Evolutionary conservation across 2,888 invertebrate species (phyloP), one percentile per base, ranked within the genome.

Genomic region (Nineta flava): DNA sequence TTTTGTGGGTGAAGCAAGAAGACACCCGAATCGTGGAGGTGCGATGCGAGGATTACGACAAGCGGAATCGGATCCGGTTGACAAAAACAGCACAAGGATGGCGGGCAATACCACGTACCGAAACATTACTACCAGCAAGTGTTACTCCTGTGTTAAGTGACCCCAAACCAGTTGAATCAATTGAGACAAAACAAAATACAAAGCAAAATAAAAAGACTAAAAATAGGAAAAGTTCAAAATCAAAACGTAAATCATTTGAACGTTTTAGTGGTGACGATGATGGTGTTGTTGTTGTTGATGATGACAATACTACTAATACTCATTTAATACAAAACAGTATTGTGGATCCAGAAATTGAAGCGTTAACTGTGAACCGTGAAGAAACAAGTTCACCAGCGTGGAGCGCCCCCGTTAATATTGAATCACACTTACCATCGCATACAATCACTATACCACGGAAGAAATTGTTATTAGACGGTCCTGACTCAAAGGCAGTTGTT

Each of bases 21-120:
- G 83, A 86, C 67, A 83, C 83, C 54, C 77, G 77, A 63, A 86
- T 88, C 66, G 80, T 85, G 62, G 83, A 85, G 67, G 87, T 88
- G 59, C 79, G 81, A 66, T 87, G 87, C 70, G 88, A 88, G 68
- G 87, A 88, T 65, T 87, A 87, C 74, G 87, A 88, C 71, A 79
- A 83, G 65, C 73, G 85, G 52, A 88, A 88, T 69, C 83, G 87
- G 53, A 83, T 88, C 61, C 80, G 84, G 60, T 71, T 88, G 62
- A 83, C 85, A 57, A 87, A 87, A 64, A 87, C 87, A 17, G 74
- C 83, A 42, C 75, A 76, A 64, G 87, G 87, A 59, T 87, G 87
- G 88, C 77, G 83, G 52, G 84, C 84, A 51, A 83, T 83, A 68
- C 87, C 87, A 58, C 76, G 83, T 59, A 87, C 87, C 47, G 81